Percentiles rank a stretch among this genome's conserved stretches.
Conservation (phyloP, 2,113 vertebrate genomes). For the Phylloscopus whistleri region DNA sequence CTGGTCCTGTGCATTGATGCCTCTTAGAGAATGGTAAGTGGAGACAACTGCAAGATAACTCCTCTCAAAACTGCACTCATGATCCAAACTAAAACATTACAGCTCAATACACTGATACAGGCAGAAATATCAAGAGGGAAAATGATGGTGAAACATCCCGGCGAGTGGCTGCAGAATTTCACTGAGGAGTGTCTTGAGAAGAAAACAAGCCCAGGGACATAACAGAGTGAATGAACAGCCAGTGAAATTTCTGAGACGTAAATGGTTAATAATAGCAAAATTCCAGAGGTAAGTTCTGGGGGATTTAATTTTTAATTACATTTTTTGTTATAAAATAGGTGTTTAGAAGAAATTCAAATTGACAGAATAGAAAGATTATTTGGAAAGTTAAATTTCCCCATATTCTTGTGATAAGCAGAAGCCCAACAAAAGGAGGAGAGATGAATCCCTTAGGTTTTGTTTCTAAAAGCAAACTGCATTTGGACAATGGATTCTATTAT, state of each 20-base stretch:
- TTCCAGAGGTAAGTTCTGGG: background rate
- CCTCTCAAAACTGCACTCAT: background rate
- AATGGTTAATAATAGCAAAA: background rate
- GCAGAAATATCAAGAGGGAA: background rate
- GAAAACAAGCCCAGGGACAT: background rate
- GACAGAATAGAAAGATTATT: background rate
- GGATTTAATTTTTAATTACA: background rate
- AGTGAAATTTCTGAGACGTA: background rate
- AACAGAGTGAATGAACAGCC: background rate
- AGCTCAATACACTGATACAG: background rate
- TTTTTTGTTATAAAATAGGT: background rate
- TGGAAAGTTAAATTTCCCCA: background rate
- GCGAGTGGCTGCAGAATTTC: background rate
- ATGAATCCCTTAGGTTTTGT: background rate
- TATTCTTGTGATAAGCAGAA: background rate
- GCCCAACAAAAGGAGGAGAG: background rate
- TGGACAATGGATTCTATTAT: background rate
- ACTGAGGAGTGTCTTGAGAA: background rate
- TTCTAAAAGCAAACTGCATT: background rate
- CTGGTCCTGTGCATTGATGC: background rate
- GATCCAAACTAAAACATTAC: background rate
- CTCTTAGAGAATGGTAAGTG: fast-evolving
- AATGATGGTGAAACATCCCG: background rate
- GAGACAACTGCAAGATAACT: background rate
- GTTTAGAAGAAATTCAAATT: background rate